Conservation (phyloP, 92 coral and sea anemone genomes). For the Bergia puertoricense region DNA sequence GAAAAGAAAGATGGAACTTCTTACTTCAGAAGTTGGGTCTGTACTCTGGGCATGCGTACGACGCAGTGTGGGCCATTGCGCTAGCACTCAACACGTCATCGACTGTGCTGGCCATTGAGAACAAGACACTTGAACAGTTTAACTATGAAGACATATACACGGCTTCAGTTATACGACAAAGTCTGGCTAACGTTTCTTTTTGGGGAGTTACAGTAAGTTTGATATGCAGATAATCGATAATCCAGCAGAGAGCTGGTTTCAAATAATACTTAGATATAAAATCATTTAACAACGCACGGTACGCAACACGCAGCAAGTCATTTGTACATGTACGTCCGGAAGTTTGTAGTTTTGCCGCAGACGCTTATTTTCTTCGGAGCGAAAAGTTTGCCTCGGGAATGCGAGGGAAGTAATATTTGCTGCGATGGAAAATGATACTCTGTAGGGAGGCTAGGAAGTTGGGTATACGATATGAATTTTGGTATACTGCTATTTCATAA, state of each 20-base stretch:
- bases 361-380: too few relatives aligned
- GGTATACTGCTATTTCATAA: too few relatives aligned
- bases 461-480: too few relatives aligned
- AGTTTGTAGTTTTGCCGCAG: too few relatives aligned
- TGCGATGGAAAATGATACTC: neutral
- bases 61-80: constrained; percentile 62
- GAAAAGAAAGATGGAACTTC: constrained; percentile 43
- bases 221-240: neutral
- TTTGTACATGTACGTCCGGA: too few relatives aligned
- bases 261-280: neutral
- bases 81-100: constrained; percentile 58
- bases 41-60: constrained; percentile 65
- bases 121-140: constrained; percentile 55
- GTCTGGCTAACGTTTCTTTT: constrained; percentile 46
- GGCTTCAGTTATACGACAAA: constrained; percentile 36
- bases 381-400: too few relatives aligned
- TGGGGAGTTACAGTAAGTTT: constrained; percentile 69
- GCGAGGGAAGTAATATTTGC: too few relatives aligned
- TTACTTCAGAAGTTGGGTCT: constrained; percentile 42
- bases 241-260: neutral
- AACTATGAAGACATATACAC: constrained; percentile 32
- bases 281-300: too few relatives aligned
- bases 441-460: neutral
- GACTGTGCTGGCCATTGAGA: constrained; percentile 43
- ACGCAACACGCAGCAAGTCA: too few relatives aligned